A percentile compares a stretch with the other conserved stretches of the same genome.
Evolutionary conservation across 2,888 invertebrate species (phyloP).

Genomic region (Agrochola circellaris): DNA sequence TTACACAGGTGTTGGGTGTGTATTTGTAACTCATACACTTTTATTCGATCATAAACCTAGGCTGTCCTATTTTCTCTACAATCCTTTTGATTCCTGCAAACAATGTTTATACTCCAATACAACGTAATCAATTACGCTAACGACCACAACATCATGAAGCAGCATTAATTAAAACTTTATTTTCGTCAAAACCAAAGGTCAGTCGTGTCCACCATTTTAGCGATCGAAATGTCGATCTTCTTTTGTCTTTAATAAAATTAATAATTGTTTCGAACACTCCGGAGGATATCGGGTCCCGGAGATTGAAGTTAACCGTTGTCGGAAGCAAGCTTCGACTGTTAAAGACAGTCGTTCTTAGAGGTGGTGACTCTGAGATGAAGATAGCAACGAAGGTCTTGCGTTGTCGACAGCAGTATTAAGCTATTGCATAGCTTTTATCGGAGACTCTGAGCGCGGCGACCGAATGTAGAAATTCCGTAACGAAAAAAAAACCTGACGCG

Average conservation of each 20-base stretch:
- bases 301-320: constrained; percentile 29
- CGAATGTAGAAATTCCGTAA: too few species aligned
- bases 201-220: constrained; percentile 9
- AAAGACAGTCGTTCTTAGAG: constrained; percentile 20
- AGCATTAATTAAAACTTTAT: constrained; percentile 34
- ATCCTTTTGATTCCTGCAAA: neutral
- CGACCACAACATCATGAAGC: constrained; percentile 18
- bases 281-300: neutral
- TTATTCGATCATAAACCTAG: neutral
- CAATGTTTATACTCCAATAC: neutral
- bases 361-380: constrained; percentile 19
- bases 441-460: too few species aligned
- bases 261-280: constrained; percentile 14
- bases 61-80: neutral
- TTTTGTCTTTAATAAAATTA: constrained; percentile 29
- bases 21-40: neutral
- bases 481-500: too few species aligned
- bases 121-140: constrained; percentile 20
- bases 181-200: constrained; percentile 11
- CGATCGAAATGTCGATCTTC: constrained; percentile 12
- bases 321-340: constrained; percentile 23
- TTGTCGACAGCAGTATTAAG: constrained; percentile 11
- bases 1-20: neutral
- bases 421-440: too few species aligned
- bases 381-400: constrained; percentile 11